These are phyloP conservation scores for Tringa solitaria DNA, from an alignment of 2,113 vertebrate species.

Conservation along the genomic window DNA sequence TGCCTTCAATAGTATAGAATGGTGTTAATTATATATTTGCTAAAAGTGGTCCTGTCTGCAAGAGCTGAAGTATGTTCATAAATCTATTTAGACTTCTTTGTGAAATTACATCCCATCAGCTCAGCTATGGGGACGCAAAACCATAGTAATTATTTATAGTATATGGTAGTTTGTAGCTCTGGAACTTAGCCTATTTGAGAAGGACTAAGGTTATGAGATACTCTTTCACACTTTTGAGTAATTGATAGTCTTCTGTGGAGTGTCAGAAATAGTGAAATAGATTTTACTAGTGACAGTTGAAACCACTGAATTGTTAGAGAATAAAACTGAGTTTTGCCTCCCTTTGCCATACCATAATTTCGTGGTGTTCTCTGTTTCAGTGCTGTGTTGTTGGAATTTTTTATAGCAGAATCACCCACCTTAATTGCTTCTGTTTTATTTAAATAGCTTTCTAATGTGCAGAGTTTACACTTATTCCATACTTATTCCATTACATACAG, in stretches of 20 bases:
- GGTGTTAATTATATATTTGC: neutral
- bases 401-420: neutral
- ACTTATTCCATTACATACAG: neutral
- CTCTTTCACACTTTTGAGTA: neutral
- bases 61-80: neutral
- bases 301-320: neutral
- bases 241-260: neutral
- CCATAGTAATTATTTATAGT: neutral
- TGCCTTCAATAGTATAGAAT: constrained; percentile 6
- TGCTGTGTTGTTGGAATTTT: neutral
- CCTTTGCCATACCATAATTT: neutral
- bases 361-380: neutral
- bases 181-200: neutral
- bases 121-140: neutral
- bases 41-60: neutral
- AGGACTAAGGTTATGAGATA: no score
- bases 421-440: neutral
- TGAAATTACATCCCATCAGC: neutral
- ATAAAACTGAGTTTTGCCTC: neutral
- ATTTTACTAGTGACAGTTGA: neutral
- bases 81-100: neutral
- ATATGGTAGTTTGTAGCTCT: neutral
- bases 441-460: neutral
- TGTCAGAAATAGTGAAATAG: neutral
- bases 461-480: neutral